phyloP scores from a whole-genome alignment of 2,888 invertebrate genomes.

The Mimumesa dahlbomi region DNA sequence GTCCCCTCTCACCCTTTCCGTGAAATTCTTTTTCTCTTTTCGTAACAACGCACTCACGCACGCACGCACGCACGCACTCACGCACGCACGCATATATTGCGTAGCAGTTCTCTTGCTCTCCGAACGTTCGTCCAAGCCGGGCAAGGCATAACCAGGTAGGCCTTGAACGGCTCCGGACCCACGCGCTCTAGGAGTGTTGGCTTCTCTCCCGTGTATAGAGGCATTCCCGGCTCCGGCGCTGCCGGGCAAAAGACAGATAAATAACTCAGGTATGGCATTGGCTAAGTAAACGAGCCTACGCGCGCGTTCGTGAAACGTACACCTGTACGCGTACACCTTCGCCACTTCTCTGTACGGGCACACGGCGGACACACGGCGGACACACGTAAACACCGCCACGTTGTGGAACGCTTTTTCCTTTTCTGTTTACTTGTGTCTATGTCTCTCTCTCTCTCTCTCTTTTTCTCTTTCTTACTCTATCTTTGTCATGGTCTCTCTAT shows the following conservation, averaged over 20 bases:
- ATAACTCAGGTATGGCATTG: conserved; percentile 78
- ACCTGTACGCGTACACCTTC: conserved; percentile 58
- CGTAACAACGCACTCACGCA: no score
- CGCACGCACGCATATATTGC: conserved; percentile 42
- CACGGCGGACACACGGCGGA: conserved; percentile 19
- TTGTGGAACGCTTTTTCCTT: conserved; percentile 13
- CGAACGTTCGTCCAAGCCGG: conserved; percentile 57
- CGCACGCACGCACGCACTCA: conserved; percentile 39
- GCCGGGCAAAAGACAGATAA: conserved; percentile 77
- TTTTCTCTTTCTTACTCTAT: neutral
- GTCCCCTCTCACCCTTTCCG: no score
- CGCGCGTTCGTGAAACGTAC: conserved; percentile 70
- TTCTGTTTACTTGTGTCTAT: neutral
- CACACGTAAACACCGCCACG: conserved; percentile 32
- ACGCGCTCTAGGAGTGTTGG: conserved; percentile 68
- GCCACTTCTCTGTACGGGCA: conserved; percentile 20
- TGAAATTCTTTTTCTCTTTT: conserved; percentile 24
- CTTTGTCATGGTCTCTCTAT: neutral
- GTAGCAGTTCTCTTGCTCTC: conserved; percentile 42
- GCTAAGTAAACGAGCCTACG: conserved; percentile 78
- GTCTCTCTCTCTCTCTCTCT: neutral
- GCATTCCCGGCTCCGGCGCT: conserved; percentile 69
- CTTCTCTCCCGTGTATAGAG: conserved; percentile 63
- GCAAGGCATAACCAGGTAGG: conserved; percentile 75
- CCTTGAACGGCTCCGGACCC: conserved; percentile 79